Base-by-base conservation (phyloP, 1,140 invertebrate genomes). In the Neoseiulus cucumeris region DNA sequence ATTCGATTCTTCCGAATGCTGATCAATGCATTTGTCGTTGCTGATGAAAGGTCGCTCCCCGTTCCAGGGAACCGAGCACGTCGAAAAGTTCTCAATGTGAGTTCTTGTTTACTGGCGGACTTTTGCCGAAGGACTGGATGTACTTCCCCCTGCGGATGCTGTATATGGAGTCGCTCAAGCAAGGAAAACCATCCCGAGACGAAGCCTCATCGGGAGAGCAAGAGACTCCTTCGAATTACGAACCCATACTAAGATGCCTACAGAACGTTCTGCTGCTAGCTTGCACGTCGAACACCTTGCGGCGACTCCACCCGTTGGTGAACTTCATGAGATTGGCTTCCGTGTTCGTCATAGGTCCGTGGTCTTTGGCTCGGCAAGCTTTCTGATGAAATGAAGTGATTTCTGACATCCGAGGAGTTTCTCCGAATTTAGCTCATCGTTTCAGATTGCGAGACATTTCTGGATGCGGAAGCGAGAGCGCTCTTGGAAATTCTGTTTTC, bases 11-110 rank as follows among this genome's bases (percentile, higher is more conserved):
- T n/a, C n/a, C n/a, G n/a, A n/a, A n/a, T n/a, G n/a, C n/a, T n/a
- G n/a, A n/a, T n/a, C n/a, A n/a, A n/a, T n/a, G n/a, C n/a, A n/a
- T n/a, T n/a, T n/a, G n/a, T n/a, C n/a, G n/a, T n/a, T n/a, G n/a
- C n/a, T n/a, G n/a, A n/a, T n/a, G n/a, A n/a, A n/a, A n/a, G n/a
- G n/a, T n/a, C n/a, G n/a, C n/a, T n/a, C n/a, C n/a, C 33, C 14
- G 4, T 25, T 59, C 5, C 51, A 59, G 51, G 51, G 51, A 25
- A 25, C 51, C 51, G 2, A 25, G 33, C 9, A 14, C 22, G 22
- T n/a, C 51, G 25, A 59, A 59, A 9, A 59, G 51, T 59, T 59
- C 51, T 25, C 51, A 59, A 33, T 59, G 51, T 20, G 51, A 59
- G 51, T 59, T 29, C 22, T 9, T 59, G 17, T 59, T 59, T 9